Conservation (phyloP, 2,113 vertebrate genomes). For the Xenopus borealis region DNA sequence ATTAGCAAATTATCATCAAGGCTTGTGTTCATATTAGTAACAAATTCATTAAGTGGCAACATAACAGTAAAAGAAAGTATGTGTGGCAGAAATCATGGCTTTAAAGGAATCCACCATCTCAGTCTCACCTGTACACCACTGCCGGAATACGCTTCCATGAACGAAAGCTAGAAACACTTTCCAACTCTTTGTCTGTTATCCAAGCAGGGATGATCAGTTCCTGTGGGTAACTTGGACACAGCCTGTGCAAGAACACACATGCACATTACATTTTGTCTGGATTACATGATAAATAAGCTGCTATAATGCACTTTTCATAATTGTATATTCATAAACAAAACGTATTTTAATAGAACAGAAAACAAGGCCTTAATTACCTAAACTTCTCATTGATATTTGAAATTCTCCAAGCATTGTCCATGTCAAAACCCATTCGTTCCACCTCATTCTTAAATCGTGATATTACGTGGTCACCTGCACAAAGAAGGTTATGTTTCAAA, state of each 20-base stretch:
- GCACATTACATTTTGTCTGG: not conserved
- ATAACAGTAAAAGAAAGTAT: too few species aligned
- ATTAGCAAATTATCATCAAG: too few species aligned
- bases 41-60: too few species aligned
- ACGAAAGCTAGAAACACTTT: constrained; percentile 91
- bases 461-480: constrained; percentile 87
- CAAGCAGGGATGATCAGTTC: constrained; percentile 91
- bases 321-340: too few species aligned
- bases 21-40: too few species aligned
- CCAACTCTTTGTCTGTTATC: constrained; percentile 95
- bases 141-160: constrained; percentile 97
- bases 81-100: too few species aligned
- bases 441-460: constrained; percentile 96
- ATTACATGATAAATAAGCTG: too few species aligned
- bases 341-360: too few species aligned
- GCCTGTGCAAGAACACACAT: constrained; percentile 58
- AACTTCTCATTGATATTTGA: constrained; percentile 97
- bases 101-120: not conserved
- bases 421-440: constrained; percentile 96
- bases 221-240: constrained; percentile 95
- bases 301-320: too few species aligned
- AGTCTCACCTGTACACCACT: constrained; percentile 88
- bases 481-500: too few species aligned
- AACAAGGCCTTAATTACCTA: constrained; percentile 65
- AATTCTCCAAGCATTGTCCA: constrained; percentile 96